A percentile compares a stretch with the other conserved stretches of the same genome.
These are phyloP conservation scores for Aplochiton taeniatus DNA, from an alignment of 2,797 vertebrate genomes.

Conservation along the genomic window DNA sequence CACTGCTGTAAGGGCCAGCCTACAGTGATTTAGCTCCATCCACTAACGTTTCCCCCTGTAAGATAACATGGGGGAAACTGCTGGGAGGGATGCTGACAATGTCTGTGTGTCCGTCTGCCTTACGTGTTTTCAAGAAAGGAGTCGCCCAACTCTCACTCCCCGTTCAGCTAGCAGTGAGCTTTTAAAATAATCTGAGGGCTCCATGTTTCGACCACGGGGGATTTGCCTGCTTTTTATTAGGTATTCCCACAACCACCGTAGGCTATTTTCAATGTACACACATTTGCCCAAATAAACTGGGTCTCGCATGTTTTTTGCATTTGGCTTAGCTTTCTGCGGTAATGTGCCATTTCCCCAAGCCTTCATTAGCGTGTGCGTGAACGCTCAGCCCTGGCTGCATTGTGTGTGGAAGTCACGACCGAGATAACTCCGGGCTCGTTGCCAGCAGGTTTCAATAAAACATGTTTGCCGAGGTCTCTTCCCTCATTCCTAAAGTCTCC, in stretches of 20 bases:
- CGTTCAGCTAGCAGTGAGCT: constrained; percentile 57
- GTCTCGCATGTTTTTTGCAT: constrained; percentile 9
- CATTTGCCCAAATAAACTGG: background rate
- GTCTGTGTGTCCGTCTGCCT: constrained; percentile 17
- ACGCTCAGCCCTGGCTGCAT: constrained; percentile 32
- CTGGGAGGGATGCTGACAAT: constrained; percentile 48
- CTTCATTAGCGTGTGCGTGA: constrained; percentile 44
- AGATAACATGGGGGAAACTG: constrained; percentile 41
- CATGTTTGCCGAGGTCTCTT: constrained; percentile 29
- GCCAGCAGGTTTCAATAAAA: constrained; percentile 48
- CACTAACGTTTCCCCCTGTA: constrained; percentile 39
- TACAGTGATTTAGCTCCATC: constrained; percentile 70
- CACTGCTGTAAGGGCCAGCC: constrained; percentile 94
- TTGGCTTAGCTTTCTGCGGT: constrained; percentile 47
- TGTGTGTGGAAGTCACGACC: constrained; percentile 63
- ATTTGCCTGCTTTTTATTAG: too few relatives aligned
- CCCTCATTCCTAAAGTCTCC: constrained; percentile 38
- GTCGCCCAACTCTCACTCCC: constrained; percentile 36
- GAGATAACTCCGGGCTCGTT: constrained; percentile 45
- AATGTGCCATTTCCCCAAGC: constrained; percentile 32
- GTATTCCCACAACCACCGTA: too few relatives aligned
- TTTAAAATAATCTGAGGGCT: constrained; percentile 74
- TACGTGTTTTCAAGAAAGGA: constrained; percentile 33
- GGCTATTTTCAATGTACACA: too few relatives aligned
- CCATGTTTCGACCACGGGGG: too few relatives aligned